A percentile compares a stretch with the other conserved stretches of the same genome.
These are phyloP conservation scores for Leptoteleia sp. DNA, from an alignment of 1,140 invertebrate species.

Conservation along the genomic window DNA sequence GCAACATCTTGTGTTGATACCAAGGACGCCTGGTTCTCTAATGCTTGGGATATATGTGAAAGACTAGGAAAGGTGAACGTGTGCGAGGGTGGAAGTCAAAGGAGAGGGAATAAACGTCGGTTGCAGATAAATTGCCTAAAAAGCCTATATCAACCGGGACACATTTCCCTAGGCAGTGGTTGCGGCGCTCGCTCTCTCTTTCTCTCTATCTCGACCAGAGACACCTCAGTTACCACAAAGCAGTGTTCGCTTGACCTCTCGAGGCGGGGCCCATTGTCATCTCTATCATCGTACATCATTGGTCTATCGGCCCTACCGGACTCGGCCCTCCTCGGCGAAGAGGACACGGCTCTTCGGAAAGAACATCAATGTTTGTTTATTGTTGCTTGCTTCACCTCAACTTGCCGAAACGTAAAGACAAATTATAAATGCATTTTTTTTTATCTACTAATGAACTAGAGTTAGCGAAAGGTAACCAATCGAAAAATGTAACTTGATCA, in stretches of 20 bases:
- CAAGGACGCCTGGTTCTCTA: no score
- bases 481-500: conserved; percentile 81
- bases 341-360: conserved; percentile 83
- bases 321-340: conserved; percentile 81
- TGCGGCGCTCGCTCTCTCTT: conserved; percentile 69
- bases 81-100: neutral
- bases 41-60: conserved; percentile 28
- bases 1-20: no score
- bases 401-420: conserved; percentile 78
- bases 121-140: conserved; percentile 27
- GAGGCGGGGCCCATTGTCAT: conserved; percentile 76
- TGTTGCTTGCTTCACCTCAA: conserved; percentile 72
- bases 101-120: conserved; percentile 13
- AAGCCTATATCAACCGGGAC: conserved; percentile 67
- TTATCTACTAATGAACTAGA: conserved; percentile 49
- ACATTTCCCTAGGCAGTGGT: conserved; percentile 71
- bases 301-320: conserved; percentile 80
- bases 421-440: conserved; percentile 69
- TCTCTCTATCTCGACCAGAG: conserved; percentile 73
- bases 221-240: conserved; percentile 73
- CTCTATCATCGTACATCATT: conserved; percentile 79
- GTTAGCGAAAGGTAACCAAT: conserved; percentile 72
- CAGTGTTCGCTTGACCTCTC: conserved; percentile 73
- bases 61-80: conserved; percentile 18
- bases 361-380: conserved; percentile 81